Conservation (phyloP, 2,113 vertebrate genomes). For the Willisornis vidua region DNA sequence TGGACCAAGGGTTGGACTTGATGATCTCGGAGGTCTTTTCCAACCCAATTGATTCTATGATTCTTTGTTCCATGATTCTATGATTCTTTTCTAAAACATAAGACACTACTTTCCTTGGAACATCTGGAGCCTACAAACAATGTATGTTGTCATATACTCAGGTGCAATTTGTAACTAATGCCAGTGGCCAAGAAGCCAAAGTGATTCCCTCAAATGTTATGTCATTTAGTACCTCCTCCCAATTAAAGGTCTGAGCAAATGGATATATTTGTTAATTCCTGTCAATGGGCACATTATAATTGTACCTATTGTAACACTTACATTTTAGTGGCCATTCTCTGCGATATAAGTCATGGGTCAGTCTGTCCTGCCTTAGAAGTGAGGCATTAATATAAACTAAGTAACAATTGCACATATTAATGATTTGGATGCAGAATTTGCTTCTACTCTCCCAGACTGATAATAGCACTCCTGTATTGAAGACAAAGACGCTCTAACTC, state of each 20-base stretch:
- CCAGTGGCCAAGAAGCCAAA: background rate
- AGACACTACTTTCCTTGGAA: background rate
- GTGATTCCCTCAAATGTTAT: background rate
- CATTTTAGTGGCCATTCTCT: background rate
- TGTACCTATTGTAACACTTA: rapidly evolving
- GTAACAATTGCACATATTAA: background rate
- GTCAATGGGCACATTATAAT: background rate
- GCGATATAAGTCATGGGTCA: background rate
- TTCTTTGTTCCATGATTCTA: background rate
- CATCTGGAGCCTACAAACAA: background rate
- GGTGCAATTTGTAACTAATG: background rate
- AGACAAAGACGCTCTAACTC: background rate
- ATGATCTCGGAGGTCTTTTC: no score
- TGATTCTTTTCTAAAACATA: background rate
- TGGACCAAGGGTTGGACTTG: no score
- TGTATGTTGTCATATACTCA: background rate
- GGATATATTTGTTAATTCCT: background rate
- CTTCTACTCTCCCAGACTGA: background rate
- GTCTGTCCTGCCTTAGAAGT: background rate
- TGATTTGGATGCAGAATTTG: background rate
- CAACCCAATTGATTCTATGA: no score
- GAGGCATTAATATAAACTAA: background rate
- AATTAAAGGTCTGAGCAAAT: background rate
- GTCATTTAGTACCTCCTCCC: background rate
- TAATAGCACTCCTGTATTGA: background rate